A percentile compares a stretch with the other conserved stretches of the same genome.
Conservation (phyloP, 2,888 invertebrate species). For the Heliconius ismenius region DNA sequence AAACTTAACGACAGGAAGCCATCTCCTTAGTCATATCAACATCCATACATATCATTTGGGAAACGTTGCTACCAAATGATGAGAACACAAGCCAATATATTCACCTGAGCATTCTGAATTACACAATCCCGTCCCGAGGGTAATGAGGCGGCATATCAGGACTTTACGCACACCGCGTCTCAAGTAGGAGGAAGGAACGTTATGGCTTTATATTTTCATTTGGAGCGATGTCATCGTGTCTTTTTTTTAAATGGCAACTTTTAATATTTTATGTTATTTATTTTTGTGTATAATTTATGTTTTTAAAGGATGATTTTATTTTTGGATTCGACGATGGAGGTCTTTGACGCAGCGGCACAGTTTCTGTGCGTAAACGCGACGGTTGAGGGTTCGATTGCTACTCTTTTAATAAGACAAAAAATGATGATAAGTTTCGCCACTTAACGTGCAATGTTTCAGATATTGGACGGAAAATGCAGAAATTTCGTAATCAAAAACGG, state of each 20-base stretch:
- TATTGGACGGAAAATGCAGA: too few species aligned
- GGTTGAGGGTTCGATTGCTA: too few species aligned
- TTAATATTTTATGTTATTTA: not conserved
- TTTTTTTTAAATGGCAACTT: constrained; percentile 4
- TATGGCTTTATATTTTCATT: constrained; percentile 12
- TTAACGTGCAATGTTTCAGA: too few species aligned
- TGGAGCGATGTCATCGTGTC: not conserved
- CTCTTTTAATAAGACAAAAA: too few species aligned
- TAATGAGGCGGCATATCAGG: constrained; percentile 62
- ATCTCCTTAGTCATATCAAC: constrained; percentile 5
- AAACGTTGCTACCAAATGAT: constrained; percentile 37
- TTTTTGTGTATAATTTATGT: not conserved
- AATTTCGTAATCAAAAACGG: too few species aligned
- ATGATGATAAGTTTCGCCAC: too few species aligned
- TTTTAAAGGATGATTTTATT: not conserved
- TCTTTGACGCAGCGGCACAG: too few species aligned
- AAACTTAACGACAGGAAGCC: constrained; percentile 1
- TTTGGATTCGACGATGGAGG: too few species aligned
- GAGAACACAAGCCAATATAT: constrained; percentile 38
- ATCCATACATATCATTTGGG: constrained; percentile 32
- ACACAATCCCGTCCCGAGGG: constrained; percentile 43
- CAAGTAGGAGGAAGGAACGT: constrained; percentile 12
- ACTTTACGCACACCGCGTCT: constrained; percentile 53
- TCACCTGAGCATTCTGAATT: constrained; percentile 40
- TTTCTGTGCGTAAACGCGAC: too few species aligned